These are phyloP conservation scores for Cylloceria caligata DNA, from an alignment of 2,888 invertebrate genomes.

Conservation along the genomic window DNA sequence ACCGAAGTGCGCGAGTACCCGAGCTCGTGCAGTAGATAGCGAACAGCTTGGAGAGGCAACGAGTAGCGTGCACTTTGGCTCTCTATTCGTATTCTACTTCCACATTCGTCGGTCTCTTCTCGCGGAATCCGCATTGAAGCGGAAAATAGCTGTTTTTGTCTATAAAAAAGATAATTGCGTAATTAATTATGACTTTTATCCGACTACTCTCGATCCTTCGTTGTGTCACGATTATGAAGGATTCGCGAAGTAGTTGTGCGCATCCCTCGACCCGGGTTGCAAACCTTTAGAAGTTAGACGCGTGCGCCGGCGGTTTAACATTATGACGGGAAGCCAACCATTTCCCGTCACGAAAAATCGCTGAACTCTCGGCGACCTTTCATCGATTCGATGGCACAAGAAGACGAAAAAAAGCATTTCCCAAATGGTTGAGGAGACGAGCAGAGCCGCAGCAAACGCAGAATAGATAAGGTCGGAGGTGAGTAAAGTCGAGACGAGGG, in stretches of 20 bases:
- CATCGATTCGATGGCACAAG: constrained; percentile 33
- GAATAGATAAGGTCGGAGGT: constrained; percentile 29
- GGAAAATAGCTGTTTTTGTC: constrained; percentile 79
- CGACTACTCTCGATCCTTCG: constrained; percentile 68
- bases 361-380: constrained; percentile 16
- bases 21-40: constrained; percentile 42
- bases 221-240: constrained; percentile 37
- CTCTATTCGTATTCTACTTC: constrained; percentile 22
- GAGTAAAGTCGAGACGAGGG: constrained; percentile 55
- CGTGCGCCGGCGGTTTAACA: constrained; percentile 5
- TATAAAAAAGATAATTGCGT: constrained; percentile 79
- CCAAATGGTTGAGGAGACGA: constrained; percentile 37
- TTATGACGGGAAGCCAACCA: not conserved
- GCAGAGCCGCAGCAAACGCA: constrained; percentile 22
- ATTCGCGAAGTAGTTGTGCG: constrained; percentile 11
- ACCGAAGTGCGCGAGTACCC: constrained; percentile 14
- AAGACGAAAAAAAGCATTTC: constrained; percentile 53
- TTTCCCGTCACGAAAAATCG: constrained; percentile 22
- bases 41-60: constrained; percentile 62
- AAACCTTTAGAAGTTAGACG: constrained; percentile 25
- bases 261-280: constrained; percentile 18
- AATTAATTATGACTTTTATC: constrained; percentile 81
- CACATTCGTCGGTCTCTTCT: constrained; percentile 39
- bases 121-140: constrained; percentile 76
- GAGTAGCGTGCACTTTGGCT: constrained; percentile 53